Evolutionary conservation across 2,797 vertebrate genomes (phyloP).

Genomic region (Poeciliopsis infans): DNA sequence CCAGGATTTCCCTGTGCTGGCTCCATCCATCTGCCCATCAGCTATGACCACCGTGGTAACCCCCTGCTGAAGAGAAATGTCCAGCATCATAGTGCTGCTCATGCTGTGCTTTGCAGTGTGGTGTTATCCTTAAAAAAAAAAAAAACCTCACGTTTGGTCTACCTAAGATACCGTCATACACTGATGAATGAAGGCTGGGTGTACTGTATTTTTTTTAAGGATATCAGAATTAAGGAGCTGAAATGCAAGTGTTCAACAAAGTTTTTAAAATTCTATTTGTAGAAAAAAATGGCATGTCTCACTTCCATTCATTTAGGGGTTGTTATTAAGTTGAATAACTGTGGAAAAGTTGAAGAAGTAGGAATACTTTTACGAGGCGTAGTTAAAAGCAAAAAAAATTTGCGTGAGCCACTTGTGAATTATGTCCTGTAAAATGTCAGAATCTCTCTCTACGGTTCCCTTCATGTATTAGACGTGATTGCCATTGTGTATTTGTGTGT

Average conservation of each 20-base stretch:
- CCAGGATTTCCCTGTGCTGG: background rate
- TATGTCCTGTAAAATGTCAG: constrained; percentile 17
- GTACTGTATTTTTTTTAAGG: background rate
- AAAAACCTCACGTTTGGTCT: background rate
- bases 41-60: background rate
- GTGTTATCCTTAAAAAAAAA: too few species aligned
- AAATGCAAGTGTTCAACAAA: background rate
- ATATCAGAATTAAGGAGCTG: background rate
- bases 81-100: background rate
- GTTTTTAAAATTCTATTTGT: background rate
- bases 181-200: background rate
- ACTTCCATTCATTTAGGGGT: background rate
- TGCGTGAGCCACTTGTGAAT: constrained; percentile 9
- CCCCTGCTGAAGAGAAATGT: background rate
- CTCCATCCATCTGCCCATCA: background rate
- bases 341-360: background rate
- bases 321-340: background rate
- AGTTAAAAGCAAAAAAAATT: background rate
- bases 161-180: background rate
- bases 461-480: constrained; percentile 12
- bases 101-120: background rate
- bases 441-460: constrained; percentile 12
- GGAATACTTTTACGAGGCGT: background rate
- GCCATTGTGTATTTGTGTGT: constrained; percentile 7
- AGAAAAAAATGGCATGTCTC: background rate